A percentile compares a stretch with the other conserved stretches of the same genome.
phyloP scores from a whole-genome alignment of 2,113 vertebrate genomes.

The Lepus europaeus region DNA sequence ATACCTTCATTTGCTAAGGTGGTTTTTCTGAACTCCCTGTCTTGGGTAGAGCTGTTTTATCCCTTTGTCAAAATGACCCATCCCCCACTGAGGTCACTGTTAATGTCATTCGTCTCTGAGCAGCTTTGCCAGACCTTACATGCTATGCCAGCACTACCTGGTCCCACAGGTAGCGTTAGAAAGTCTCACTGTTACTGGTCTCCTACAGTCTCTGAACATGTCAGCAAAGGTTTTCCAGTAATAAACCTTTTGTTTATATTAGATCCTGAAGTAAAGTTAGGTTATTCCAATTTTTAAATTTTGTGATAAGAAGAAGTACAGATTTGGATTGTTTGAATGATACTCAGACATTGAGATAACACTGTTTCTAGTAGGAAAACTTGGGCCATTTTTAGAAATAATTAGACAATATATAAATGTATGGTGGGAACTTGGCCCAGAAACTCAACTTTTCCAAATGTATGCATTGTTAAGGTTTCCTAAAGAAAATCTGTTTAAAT shows the following conservation, averaged over 20 bases:
- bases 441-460: background rate
- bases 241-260: background rate
- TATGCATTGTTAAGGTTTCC: constrained; percentile 22
- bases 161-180: background rate
- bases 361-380: constrained; percentile 5
- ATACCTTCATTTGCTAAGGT: background rate
- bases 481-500: constrained; percentile 73
- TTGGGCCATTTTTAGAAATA: constrained; percentile 17
- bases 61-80: background rate
- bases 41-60: background rate
- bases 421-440: background rate
- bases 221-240: background rate
- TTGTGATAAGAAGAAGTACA: background rate
- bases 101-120: accelerated
- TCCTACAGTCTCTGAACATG: background rate
- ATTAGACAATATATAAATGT: background rate
- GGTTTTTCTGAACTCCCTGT: background rate
- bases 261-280: background rate
- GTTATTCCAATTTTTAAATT: background rate
- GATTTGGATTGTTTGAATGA: background rate
- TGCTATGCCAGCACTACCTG: background rate
- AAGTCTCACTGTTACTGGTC: background rate
- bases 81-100: background rate
- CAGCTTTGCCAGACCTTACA: background rate
- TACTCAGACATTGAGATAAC: background rate